These are phyloP conservation scores for Sebastes kiyomatsui DNA, from an alignment of 2,797 vertebrate species.

Conservation along the genomic window DNA sequence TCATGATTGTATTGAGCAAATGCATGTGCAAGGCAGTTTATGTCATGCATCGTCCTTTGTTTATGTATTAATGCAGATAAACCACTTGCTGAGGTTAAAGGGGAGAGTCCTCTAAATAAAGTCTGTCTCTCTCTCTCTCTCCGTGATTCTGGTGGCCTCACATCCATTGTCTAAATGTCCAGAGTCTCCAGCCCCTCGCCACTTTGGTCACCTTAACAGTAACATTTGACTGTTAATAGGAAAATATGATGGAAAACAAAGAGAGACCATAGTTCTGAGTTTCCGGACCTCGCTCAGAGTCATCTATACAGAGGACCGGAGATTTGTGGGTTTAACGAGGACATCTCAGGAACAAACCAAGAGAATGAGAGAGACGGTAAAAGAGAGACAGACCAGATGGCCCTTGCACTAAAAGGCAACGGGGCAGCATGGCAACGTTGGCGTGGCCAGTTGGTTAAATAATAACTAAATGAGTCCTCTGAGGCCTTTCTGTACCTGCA, in stretches of 20 bases:
- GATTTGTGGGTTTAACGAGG: conserved; percentile 25
- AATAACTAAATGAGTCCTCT: conserved; percentile 56
- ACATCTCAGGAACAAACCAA: neutral
- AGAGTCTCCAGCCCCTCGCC: too few species aligned
- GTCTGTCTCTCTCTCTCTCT: too few species aligned
- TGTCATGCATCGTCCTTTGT: too few species aligned
- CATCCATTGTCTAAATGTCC: too few species aligned
- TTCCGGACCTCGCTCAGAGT: neutral
- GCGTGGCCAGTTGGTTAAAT: conserved; percentile 56
- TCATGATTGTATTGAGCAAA: too few species aligned
- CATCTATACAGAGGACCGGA: neutral
- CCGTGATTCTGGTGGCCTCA: too few species aligned
- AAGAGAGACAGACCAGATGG: conserved; percentile 63
- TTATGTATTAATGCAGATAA: too few species aligned
- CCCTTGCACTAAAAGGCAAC: conserved; percentile 21
- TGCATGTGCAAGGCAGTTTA: too few species aligned
- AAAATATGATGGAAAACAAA: neutral
- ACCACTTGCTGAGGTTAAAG: too few species aligned
- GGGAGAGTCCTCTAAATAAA: too few species aligned
- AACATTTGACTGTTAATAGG: neutral
- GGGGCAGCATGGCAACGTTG: conserved; percentile 24
- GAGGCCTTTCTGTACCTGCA: conserved; percentile 13
- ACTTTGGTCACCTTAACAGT: neutral
- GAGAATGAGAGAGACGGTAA: neutral
- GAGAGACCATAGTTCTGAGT: neutral